Base-by-base conservation (phyloP, 2,797 vertebrate genomes). In the Tarsius wallacei region DNA sequence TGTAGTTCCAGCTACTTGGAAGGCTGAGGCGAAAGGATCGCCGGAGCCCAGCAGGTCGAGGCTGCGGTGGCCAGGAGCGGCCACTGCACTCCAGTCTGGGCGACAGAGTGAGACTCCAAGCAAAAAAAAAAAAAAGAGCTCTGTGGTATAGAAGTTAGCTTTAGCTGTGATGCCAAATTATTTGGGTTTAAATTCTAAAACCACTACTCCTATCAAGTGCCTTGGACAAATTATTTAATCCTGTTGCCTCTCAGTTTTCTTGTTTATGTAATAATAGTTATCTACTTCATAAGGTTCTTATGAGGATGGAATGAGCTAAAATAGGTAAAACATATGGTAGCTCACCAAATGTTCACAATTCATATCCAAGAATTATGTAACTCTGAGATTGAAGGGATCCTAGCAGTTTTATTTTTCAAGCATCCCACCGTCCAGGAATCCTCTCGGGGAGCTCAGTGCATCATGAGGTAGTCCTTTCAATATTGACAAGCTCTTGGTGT, bases 311-410 rank as follows among this genome's bases (percentile, higher is more conserved):
- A 91, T 80, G 28, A 42, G 17, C 21, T 80, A 53, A 95, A 92
- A 91, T 86, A 95, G 74, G 42, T 88, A 94, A 97, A 95, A 68
- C 49, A 87, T 83, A 96, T 87, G 53, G 51, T 22, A 93, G 5
- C 16, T 66, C 78, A 94, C 55, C 88, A 96, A 86, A 94, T 91
- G 57, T 93, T 97, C 61, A 31, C 42, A 84, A 81, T 84, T 91
- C 63, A 80, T 92, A 78, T 90, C 59, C 26, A 96, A 74, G 26
- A 98, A 88, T 90, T 90, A n/a, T 87, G 22, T 97, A 94, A 68
- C 33, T 82, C 73, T 70, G 64, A 36, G 47, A 68, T 63, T 74
- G 71, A 90, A 88, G 21, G 26, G 6, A 94, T 89, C 10, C 42
- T 63, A 92, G 63, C 7, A 74, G n/a, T 63, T 95, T 93, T 71